These are phyloP conservation scores for Lepidochitona cinerea DNA, from an alignment of 2,888 invertebrate genomes.

Conservation along the genomic window DNA sequence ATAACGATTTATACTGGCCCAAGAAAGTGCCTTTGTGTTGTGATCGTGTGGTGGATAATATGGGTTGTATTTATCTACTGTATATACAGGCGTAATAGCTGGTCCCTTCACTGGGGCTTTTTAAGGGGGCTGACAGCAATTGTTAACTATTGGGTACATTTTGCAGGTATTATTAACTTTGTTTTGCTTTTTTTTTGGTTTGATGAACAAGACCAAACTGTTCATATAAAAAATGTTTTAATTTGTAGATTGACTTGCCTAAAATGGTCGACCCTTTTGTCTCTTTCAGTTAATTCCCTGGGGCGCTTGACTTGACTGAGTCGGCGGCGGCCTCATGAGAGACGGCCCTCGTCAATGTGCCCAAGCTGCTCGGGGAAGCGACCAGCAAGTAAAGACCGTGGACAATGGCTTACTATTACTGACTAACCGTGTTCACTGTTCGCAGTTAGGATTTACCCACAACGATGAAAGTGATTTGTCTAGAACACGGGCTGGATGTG, in stretches of 20 bases:
- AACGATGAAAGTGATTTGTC: slow-evolving; percentile 1
- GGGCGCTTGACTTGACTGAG: neutral
- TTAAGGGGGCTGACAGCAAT: neutral
- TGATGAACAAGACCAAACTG: no score
- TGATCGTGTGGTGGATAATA: neutral
- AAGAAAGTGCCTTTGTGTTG: neutral
- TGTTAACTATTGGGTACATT: no score
- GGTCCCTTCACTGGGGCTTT: neutral
- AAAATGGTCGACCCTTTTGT: neutral
- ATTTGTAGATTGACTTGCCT: slow-evolving; percentile 6
- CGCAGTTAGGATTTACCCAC: neutral
- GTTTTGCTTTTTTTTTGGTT: no score
- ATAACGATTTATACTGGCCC: neutral
- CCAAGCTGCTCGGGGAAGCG: neutral
- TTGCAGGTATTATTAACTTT: no score
- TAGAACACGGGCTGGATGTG: neutral
- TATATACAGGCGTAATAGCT: neutral
- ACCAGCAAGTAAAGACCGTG: neutral
- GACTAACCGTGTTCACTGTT: neutral
- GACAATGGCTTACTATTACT: neutral
- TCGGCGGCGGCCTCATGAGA: neutral
- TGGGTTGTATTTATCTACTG: neutral
- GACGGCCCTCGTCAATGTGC: neutral
- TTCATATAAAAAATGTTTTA: neutral
- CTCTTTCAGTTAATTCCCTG: slow-evolving; percentile 4